Conservation (phyloP, 1,140 invertebrate genomes). For the Ostrea edulis region DNA sequence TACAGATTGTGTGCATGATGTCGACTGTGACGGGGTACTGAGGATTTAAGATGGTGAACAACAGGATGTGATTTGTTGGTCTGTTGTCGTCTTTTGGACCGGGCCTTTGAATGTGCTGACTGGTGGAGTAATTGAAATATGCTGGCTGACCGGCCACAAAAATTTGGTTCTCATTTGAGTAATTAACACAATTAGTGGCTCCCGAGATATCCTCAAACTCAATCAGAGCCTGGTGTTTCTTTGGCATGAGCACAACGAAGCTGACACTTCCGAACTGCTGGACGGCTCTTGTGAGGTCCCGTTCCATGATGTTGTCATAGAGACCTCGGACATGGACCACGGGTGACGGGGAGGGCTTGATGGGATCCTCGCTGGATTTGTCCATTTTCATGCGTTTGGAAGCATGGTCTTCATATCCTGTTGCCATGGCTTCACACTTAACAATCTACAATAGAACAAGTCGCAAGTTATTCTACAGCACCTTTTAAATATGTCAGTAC, state of each 20-base stretch:
- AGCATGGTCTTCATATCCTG: conserved; percentile 22
- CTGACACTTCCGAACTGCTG: conserved; percentile 78
- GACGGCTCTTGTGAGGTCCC: conserved; percentile 76
- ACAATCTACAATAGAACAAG: not conserved
- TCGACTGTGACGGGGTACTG: conserved; percentile 99
- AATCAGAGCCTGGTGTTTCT: conserved; percentile 79
- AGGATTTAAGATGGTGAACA: conserved; percentile 85
- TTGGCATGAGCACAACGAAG: conserved; percentile 80
- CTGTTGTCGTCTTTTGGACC: conserved; percentile 67
- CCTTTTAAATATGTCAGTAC: too few species aligned
- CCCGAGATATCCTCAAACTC: conserved; percentile 71
- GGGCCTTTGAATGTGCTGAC: conserved; percentile 79
- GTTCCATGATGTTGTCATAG: conserved; percentile 72
- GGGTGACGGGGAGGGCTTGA: conserved; percentile 75
- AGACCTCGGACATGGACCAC: conserved; percentile 78
- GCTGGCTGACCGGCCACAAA: conserved; percentile 78
- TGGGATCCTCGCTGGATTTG: conserved; percentile 67
- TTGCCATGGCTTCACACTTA: not conserved
- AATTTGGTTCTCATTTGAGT: conserved; percentile 75
- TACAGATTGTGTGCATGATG: conserved; percentile 97
- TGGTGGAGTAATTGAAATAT: conserved; percentile 80
- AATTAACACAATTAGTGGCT: conserved; percentile 57
- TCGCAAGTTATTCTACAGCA: not conserved
- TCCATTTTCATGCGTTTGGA: conserved; percentile 19
- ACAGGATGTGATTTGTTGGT: conserved; percentile 72